phyloP scores from a whole-genome alignment of 2,797 vertebrate genomes.

The Ctenopoma multispine region DNA sequence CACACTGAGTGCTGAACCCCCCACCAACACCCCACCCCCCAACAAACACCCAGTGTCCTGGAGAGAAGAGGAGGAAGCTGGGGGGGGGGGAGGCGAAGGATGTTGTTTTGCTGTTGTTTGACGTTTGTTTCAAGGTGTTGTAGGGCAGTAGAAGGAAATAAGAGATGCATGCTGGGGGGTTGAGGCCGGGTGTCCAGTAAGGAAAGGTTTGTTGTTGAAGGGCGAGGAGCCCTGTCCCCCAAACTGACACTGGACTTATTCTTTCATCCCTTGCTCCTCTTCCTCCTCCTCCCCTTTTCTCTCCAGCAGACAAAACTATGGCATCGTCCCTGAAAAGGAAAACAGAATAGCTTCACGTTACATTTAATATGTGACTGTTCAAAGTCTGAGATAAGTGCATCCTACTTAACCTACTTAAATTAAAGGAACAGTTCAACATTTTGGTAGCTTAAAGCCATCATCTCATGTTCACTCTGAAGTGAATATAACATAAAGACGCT shows the following conservation, averaged over 20 bases:
- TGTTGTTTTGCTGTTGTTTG: slow-evolving; percentile 8
- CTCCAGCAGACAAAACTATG: slow-evolving; percentile 70
- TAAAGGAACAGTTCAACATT: not conserved
- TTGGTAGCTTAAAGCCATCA: too few relatives aligned
- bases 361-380: too few relatives aligned
- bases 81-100: slow-evolving; percentile 13
- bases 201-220: slow-evolving; percentile 56
- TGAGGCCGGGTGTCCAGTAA: slow-evolving; percentile 64
- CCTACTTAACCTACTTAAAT: too few relatives aligned
- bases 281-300: slow-evolving; percentile 52
- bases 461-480: too few relatives aligned
- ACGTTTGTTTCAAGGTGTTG: slow-evolving; percentile 31
- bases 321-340: slow-evolving; percentile 62
- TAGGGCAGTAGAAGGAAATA: slow-evolving; percentile 50
- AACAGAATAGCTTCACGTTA: not conserved
- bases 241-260: slow-evolving; percentile 61
- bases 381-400: not conserved
- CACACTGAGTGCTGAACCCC: slow-evolving; percentile 43
- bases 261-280: slow-evolving; percentile 60
- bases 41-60: slow-evolving; percentile 40
- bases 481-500: too few relatives aligned
- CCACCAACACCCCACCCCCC: not conserved
- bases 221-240: slow-evolving; percentile 54
- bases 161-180: slow-evolving; percentile 79
- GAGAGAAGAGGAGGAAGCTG: slow-evolving; percentile 52